Evolutionary conservation across 2,113 vertebrate genomes (phyloP).

Genomic region (Myotis brandtii): DNA sequence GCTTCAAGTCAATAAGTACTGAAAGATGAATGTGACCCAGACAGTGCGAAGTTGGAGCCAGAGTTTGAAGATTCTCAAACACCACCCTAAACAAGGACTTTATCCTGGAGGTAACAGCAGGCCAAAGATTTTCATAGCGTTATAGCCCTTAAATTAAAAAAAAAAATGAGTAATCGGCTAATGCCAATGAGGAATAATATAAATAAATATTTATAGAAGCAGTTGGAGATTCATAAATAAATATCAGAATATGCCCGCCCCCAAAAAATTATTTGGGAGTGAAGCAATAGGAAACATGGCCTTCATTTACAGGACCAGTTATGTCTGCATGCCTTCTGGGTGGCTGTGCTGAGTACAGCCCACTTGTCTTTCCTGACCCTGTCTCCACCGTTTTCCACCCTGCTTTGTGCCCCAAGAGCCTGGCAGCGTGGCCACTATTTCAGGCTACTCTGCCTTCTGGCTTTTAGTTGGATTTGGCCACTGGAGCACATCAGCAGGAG

Average conservation of each 20-base stretch:
- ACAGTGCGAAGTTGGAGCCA: background rate
- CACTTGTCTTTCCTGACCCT: background rate
- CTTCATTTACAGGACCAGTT: background rate
- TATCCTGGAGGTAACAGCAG: background rate
- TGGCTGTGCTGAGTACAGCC: background rate
- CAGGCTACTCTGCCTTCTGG: background rate
- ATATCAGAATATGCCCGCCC: background rate
- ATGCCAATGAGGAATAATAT: background rate
- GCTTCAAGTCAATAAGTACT: background rate
- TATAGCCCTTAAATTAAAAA: background rate
- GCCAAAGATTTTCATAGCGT: background rate
- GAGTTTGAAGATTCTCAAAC: background rate
- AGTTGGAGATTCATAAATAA: background rate
- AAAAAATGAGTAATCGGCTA: background rate
- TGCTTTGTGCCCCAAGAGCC: background rate
- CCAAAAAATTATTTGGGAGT: background rate
- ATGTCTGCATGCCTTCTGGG: background rate
- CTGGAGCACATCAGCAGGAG: background rate
- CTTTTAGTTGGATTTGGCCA: background rate
- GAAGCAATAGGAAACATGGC: background rate
- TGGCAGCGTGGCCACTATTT: background rate
- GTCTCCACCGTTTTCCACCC: background rate
- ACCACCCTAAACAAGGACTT: background rate
- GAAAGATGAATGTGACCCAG: background rate
- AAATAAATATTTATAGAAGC: background rate